Evolutionary conservation across 53 echinoderm and acorn worm genomes (phyloP).

Genomic region (Patiria pectinifera): DNA sequence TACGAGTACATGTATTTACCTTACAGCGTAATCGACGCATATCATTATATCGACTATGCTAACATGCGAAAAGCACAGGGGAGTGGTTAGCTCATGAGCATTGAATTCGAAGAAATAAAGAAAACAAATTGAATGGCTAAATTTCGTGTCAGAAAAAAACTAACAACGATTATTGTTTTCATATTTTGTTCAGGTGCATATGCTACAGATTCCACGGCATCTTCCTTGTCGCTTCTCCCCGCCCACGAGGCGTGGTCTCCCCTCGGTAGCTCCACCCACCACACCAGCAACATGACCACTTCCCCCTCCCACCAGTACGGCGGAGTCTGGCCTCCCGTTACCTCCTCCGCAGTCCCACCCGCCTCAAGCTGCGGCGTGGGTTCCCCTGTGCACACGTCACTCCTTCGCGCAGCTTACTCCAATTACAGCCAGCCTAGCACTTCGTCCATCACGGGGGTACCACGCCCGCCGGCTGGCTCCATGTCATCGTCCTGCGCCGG

Average conservation of each 20-base stretch:
- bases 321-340: conserved; percentile 31
- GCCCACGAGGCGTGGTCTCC: conserved; percentile 30
- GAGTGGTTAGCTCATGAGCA: no score
- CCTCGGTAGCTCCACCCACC: conserved; percentile 35
- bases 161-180: not conserved
- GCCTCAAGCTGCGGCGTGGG: conserved; percentile 39
- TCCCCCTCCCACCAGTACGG: conserved; percentile 40
- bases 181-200: conserved; percentile 12
- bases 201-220: conserved; percentile 10
- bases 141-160: not conserved
- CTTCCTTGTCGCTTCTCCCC: conserved; percentile 16
- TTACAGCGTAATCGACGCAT: no score
- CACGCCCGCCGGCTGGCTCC: conserved; percentile 12
- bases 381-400: conserved; percentile 42
- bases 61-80: no score
- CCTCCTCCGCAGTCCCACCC: conserved; percentile 32
- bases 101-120: no score
- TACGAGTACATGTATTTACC: no score
- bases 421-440: conserved; percentile 47
- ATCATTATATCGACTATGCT: no score
- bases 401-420: conserved; percentile 47
- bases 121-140: no score
- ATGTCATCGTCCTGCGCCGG: conserved; percentile 32
- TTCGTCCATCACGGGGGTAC: conserved; percentile 49
- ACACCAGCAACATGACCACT: conserved; percentile 4